A percentile compares a stretch with the other conserved stretches of the same genome.
phyloP scores from a whole-genome alignment of 2,888 invertebrate species.

The Stegophylla sp. region DNA sequence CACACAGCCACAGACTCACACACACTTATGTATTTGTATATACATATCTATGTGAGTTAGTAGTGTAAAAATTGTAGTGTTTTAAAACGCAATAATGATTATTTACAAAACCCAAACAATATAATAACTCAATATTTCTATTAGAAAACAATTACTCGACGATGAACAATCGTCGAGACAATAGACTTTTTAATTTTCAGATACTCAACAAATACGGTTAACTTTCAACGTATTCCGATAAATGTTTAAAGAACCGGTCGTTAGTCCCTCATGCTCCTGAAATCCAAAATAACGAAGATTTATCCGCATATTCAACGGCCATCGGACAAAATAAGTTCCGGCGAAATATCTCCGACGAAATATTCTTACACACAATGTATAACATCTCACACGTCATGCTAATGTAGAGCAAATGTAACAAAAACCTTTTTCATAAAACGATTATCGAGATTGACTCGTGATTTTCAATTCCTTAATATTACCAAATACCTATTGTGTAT shows the following conservation, averaged over 20 bases:
- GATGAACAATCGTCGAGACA: neutral
- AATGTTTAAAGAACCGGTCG: conserved; percentile 33
- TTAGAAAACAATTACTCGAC: conserved; percentile 13
- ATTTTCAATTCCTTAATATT: too few species aligned
- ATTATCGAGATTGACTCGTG: too few species aligned
- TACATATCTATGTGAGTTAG: neutral
- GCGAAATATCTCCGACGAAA: conserved; percentile 6
- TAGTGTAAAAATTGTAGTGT: neutral
- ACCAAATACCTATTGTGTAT: too few species aligned
- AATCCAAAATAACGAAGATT: conserved; percentile 26
- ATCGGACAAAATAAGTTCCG: neutral
- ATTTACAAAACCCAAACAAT: conserved; percentile 48
- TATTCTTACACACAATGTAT: neutral
- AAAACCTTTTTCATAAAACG: too few species aligned
- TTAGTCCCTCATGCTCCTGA: conserved; percentile 35
- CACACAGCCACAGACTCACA: too few species aligned
- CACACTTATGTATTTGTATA: neutral
- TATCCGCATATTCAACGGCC: neutral
- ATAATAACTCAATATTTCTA: conserved; percentile 17
- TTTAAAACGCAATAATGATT: conserved; percentile 34
- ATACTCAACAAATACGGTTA: neutral
- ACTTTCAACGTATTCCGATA: conserved; percentile 47
- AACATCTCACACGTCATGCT: too few species aligned
- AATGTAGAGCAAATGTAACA: too few species aligned
- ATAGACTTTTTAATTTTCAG: neutral